phyloP scores from a whole-genome alignment of 2,113 vertebrate species.

The Thamnophis sirtalis region DNA sequence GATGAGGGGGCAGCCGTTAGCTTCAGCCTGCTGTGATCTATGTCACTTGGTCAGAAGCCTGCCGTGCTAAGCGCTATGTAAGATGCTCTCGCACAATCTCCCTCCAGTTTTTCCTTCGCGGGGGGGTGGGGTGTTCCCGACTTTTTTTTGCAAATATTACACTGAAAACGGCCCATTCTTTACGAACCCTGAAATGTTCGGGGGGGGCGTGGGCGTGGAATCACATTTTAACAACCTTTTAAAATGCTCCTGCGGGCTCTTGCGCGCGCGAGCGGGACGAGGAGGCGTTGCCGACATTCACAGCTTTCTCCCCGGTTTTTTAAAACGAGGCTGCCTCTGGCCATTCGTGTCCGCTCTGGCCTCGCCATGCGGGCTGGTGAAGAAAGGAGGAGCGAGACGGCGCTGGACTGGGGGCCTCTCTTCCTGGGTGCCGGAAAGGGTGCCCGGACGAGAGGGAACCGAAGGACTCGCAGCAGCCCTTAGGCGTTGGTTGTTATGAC shows the following conservation, averaged over 20 bases:
- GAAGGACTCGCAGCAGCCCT: neutral
- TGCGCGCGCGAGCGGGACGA: neutral
- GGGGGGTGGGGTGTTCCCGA: neutral
- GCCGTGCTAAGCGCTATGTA: neutral
- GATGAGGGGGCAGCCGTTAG: neutral
- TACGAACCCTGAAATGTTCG: neutral
- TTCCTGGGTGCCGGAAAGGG: neutral
- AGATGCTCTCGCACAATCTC: neutral
- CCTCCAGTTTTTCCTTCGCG: neutral
- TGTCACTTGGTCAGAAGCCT: slow-evolving; percentile 30
- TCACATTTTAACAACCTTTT: neutral
- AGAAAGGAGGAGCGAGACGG: neutral
- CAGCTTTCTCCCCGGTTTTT: neutral
- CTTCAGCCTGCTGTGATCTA: neutral
- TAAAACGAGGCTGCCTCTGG: neutral
- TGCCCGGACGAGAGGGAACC: neutral
- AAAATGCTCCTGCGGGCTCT: neutral
- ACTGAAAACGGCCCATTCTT: neutral
- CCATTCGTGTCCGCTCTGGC: neutral
- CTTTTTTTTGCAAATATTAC: neutral
- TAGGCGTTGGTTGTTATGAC: slow-evolving; percentile 31
- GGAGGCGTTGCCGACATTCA: neutral
- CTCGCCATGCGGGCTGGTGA: neutral
- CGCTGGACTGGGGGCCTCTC: neutral
- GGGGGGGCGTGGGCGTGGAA: neutral